Evolutionary conservation across 1,140 invertebrate species (phyloP).

Genomic region (Drosophila parvula): DNA sequence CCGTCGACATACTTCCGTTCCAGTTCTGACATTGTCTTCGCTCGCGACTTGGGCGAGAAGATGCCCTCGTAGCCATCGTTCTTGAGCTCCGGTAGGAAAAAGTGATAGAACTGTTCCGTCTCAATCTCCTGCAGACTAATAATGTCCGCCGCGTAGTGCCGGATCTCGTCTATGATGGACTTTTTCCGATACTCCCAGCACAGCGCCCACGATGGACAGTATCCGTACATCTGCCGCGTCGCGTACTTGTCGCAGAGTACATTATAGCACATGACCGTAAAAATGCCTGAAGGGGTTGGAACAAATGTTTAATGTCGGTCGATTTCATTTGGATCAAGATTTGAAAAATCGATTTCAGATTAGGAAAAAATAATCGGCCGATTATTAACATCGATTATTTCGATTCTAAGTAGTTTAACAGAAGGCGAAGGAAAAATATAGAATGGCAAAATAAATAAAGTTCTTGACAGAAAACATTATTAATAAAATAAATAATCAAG

Average conservation of each 20-base stretch:
- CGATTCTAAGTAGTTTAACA: too few species aligned
- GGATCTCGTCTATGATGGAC: constrained; percentile 97
- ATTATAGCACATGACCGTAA: constrained; percentile 99
- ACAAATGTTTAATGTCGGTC: neutral
- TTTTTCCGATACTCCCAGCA: constrained; percentile 99
- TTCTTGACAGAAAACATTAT: too few species aligned
- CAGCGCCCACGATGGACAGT: constrained; percentile 98
- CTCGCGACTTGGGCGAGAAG: constrained; percentile 98
- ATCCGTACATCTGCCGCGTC: constrained; percentile 98
- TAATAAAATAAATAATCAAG: too few species aligned
- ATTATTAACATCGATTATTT: too few species aligned
- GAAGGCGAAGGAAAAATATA: too few species aligned
- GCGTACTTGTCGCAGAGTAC: constrained; percentile 99
- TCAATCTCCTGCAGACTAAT: constrained; percentile 99
- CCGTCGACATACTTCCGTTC: constrained; percentile 99
- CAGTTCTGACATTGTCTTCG: constrained; percentile 98
- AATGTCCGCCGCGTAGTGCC: constrained; percentile 98
- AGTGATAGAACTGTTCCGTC: constrained; percentile 99
- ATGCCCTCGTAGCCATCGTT: constrained; percentile 98
- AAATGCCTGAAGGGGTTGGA: constrained; percentile 89
- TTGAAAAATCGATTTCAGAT: too few species aligned
- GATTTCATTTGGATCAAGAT: neutral
- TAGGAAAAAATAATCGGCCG: too few species aligned
- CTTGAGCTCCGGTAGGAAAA: constrained; percentile 97
- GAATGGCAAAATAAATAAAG: too few species aligned